Conservation (phyloP, 1,140 invertebrate species). For the Bombus haemorrhoidalis region DNA sequence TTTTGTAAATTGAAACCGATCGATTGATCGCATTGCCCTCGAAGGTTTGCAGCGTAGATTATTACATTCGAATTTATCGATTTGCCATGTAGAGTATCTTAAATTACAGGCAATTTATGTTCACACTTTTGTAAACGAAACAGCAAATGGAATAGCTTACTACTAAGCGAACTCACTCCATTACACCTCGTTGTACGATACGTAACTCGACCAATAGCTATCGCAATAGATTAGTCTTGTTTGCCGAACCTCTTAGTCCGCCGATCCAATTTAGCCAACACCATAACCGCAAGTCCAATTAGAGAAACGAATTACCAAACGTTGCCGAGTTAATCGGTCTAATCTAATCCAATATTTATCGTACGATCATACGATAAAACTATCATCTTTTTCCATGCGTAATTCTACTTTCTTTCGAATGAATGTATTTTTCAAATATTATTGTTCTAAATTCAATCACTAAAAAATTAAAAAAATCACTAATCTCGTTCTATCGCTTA, state of each 20-base stretch:
- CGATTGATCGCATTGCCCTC: neutral
- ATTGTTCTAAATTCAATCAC: no score
- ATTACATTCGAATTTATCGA: neutral
- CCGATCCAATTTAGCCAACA: neutral
- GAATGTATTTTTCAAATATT: no score
- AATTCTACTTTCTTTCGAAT: no score
- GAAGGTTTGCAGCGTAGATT: neutral
- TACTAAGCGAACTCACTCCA: neutral
- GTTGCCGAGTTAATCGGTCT: slow-evolving; percentile 1
- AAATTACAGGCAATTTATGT: neutral
- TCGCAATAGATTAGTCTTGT: slow-evolving; percentile 11
- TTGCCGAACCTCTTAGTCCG: slow-evolving; percentile 11
- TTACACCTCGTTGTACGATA: slow-evolving; percentile 4
- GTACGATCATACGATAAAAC: neutral
- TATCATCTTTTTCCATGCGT: neutral
- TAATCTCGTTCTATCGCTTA: no score
- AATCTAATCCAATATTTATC: neutral
- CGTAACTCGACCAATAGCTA: neutral
- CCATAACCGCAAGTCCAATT: slow-evolving; percentile 25
- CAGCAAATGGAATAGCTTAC: neutral
- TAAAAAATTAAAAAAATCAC: no score
- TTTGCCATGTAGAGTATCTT: neutral
- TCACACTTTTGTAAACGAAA: neutral
- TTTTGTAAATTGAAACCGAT: neutral
- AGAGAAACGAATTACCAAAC: slow-evolving; percentile 9